Percentiles rank a stretch among this genome's conserved stretches.
phyloP scores from a whole-genome alignment of 2,797 vertebrate genomes.

The Paratrypauchen microcephalus region DNA sequence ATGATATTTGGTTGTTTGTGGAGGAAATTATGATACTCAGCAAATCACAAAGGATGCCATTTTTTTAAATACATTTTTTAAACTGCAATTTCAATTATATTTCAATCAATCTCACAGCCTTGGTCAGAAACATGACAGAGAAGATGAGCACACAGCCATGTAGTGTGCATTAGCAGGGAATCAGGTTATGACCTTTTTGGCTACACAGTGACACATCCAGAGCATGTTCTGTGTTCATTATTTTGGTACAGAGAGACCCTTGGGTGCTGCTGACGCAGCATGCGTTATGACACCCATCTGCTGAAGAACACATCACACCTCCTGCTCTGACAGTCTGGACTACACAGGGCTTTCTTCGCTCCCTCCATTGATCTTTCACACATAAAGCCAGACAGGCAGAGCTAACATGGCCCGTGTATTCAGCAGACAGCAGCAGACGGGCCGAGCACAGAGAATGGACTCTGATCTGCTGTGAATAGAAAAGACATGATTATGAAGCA shows the following conservation, averaged over 20 bases:
- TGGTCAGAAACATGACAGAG: neutral
- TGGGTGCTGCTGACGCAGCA: slow-evolving; percentile 11
- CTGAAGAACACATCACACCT: slow-evolving; percentile 19
- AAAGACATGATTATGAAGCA: slow-evolving; percentile 5
- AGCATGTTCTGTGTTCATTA: slow-evolving; percentile 17
- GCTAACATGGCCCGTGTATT: slow-evolving; percentile 22
- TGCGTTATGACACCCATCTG: slow-evolving; percentile 14
- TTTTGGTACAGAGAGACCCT: slow-evolving; percentile 18
- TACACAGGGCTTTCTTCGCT: slow-evolving; percentile 30
- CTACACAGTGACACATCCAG: neutral
- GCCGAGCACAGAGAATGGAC: slow-evolving; percentile 26
- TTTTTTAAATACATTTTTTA: too few species aligned
- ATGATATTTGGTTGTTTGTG: too few species aligned
- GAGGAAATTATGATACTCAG: too few species aligned
- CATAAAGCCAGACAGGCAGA: slow-evolving; percentile 21
- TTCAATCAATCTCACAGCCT: too few species aligned
- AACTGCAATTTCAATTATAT: too few species aligned
- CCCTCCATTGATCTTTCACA: slow-evolving; percentile 35
- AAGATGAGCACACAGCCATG: neutral
- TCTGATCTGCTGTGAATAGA: slow-evolving; percentile 16
- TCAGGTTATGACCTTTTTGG: neutral
- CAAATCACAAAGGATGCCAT: too few species aligned
- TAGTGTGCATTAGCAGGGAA: neutral
- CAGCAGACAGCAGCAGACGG: slow-evolving; percentile 18
- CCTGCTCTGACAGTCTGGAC: slow-evolving; percentile 23